These are phyloP conservation scores for Medauroidea extradentata DNA, from an alignment of 1,140 invertebrate genomes.

Conservation along the genomic window DNA sequence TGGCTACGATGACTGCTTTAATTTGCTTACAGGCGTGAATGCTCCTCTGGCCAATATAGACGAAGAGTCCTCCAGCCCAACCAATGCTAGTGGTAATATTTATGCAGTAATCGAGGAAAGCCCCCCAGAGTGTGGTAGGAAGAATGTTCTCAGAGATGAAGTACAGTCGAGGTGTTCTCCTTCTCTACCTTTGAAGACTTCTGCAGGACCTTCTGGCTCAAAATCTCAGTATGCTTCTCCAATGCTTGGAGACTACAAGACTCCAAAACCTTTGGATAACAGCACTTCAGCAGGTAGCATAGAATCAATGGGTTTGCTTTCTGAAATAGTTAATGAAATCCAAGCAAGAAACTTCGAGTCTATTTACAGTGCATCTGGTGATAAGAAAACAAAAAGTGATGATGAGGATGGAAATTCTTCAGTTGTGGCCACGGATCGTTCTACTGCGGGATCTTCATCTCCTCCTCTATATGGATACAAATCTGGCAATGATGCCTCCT, in stretches of 20 bases:
- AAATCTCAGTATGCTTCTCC: constrained; percentile 49
- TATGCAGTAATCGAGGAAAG: constrained; percentile 81
- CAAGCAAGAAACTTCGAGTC: constrained; percentile 79
- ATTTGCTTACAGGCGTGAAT: constrained; percentile 48
- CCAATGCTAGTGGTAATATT: constrained; percentile 62
- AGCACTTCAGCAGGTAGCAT: constrained; percentile 43
- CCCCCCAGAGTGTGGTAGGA: constrained; percentile 20
- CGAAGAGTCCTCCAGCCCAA: constrained; percentile 51
- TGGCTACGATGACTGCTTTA: constrained; percentile 72
- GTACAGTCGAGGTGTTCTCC: no score
- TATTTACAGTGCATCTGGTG: constrained; percentile 68
- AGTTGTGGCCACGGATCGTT: constrained; percentile 39
- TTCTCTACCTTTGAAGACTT: no score
- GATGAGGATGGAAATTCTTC: constrained; percentile 31
- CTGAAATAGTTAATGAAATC: constrained; percentile 82
- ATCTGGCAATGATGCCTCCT: constrained; percentile 24
- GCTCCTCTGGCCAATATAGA: constrained; percentile 56
- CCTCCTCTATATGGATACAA: constrained; percentile 28
- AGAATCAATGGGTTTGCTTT: constrained; percentile 65
- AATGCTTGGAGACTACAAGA: constrained; percentile 44
- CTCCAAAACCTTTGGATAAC: constrained; percentile 12
- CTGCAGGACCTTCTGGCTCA: not conserved
- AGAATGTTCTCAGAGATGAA: not conserved
- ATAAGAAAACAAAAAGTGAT: constrained; percentile 53
- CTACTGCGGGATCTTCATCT: constrained; percentile 26